Base-by-base conservation (phyloP, 2,888 invertebrate species). In the Acrobasis suavella region DNA sequence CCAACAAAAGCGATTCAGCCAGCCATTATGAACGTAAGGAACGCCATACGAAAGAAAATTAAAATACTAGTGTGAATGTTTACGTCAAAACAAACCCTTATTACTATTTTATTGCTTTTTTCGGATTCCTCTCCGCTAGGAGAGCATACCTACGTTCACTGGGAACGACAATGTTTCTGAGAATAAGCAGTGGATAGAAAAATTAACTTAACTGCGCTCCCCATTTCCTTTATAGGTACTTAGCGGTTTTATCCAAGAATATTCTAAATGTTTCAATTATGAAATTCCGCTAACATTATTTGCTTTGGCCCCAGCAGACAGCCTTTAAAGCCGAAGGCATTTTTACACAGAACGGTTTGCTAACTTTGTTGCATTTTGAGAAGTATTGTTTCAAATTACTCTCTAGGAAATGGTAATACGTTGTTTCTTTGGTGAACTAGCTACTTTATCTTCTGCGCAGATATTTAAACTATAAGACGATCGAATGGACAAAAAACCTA, bases 71-170 rank as follows among this genome's bases (percentile, higher is more conserved):
- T 60, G 60, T 51, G 58, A 64, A 62, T 65, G 58, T 61, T 61
- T 62, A 54, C 60, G 63, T 63, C 52, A 58, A 52, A 56, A 60
- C 60, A 58, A 17, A 58, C 59, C 62, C 62, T 63, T 65, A 58
- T 64, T 65, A 56, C 42, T 37, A 17, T 69, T 67, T 69, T 65
- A 64, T 65, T 64, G 60, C 62, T 63, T 67, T 64, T 64, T 66
- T 58, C 56, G 58, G 65, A 67, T 69, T 66, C 69, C 67, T 64
- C 60, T 42, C 51, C 67, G 69, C 66, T 66, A 67, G 62, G 5
- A 54, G 49, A 49, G 61, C 61, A 61, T 61, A 37, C 61, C 50
- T 7, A 50, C 59, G 60, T 15, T 54, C 42, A 54, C 51, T 60
- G 60, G 60, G 39, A 52, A 60, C 46, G 54, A 14, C 52, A 37